phyloP scores from a whole-genome alignment of 2,888 invertebrate species.

The Acronicta aceris region DNA sequence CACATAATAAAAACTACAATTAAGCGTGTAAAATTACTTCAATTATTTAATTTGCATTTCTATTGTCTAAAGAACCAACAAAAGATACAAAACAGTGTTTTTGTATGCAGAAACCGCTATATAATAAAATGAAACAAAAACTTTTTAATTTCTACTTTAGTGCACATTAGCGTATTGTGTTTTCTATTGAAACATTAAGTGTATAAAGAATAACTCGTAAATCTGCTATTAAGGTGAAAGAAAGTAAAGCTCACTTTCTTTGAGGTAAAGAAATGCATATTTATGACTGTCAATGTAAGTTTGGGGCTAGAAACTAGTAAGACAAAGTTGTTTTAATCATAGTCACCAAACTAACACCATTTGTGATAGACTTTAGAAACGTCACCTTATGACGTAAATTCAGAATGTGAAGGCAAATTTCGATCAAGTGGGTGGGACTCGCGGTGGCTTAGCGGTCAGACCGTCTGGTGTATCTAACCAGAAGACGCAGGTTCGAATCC shows the following conservation, averaged over 20 bases:
- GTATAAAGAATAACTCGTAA: conserved; percentile 36
- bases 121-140: not conserved
- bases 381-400: too few species aligned
- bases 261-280: conserved; percentile 2
- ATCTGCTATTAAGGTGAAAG: conserved; percentile 63
- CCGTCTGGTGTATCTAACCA: too few species aligned
- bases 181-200: conserved; percentile 8
- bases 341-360: too few species aligned
- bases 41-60: conserved; percentile 5
- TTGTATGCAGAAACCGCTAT: conserved; percentile 2
- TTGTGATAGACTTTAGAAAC: too few species aligned
- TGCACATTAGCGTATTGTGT: conserved; percentile 13
- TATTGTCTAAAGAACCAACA: conserved; percentile 13
- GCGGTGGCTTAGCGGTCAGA: too few species aligned
- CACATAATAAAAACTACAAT: not conserved
- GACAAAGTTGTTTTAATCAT: too few species aligned
- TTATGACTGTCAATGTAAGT: not conserved
- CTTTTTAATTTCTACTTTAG: conserved; percentile 3
- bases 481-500: too few species aligned
- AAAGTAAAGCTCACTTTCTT: conserved; percentile 59
- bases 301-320: not conserved
- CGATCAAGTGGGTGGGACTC: too few species aligned
- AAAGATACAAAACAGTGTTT: conserved; percentile 1
- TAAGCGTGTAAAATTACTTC: not conserved
- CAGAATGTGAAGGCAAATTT: too few species aligned